Conservation (phyloP, 2,888 invertebrate genomes). For the Ecliptopera silaceata region DNA sequence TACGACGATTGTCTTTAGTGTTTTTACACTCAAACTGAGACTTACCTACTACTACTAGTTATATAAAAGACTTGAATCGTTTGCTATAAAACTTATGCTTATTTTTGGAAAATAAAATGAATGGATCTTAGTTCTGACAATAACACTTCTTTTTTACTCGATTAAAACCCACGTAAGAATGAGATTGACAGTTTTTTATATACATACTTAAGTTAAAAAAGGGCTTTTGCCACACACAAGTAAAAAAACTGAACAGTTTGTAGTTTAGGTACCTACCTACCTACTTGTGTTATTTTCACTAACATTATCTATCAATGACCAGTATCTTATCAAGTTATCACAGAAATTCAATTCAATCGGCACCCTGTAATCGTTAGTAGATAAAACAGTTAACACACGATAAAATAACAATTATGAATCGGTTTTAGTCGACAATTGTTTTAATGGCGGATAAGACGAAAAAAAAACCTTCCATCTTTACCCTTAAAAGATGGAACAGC, state of each 20-base stretch:
- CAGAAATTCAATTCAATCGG: constrained; percentile 32
- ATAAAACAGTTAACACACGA: constrained; percentile 17
- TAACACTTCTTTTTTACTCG: too few relatives aligned
- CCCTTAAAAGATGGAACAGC: constrained; percentile 64
- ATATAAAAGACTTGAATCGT: too few relatives aligned
- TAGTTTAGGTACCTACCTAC: neutral
- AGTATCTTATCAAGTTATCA: constrained; percentile 35
- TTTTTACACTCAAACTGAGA: neutral
- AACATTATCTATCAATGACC: constrained; percentile 9
- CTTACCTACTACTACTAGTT: too few relatives aligned
- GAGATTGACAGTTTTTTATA: too few relatives aligned
- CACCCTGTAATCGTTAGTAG: constrained; percentile 20
- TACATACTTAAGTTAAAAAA: too few relatives aligned
- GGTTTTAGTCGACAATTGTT: constrained; percentile 38
- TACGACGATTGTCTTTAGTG: constrained; percentile 17
- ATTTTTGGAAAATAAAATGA: too few relatives aligned
- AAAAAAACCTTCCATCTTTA: constrained; percentile 65
- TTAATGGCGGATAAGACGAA: constrained; percentile 69
- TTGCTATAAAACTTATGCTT: too few relatives aligned
- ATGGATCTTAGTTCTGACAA: too few relatives aligned
- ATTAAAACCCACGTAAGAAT: too few relatives aligned
- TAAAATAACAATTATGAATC: constrained; percentile 35
- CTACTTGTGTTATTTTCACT: neutral
- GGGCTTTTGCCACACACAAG: too few relatives aligned
- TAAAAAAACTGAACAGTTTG: neutral